Percentiles rank a stretch among this genome's conserved stretches.
phyloP scores from a whole-genome alignment of 35 echinoderm and acorn worm species.

The Strongylocentrotus purpuratus region DNA sequence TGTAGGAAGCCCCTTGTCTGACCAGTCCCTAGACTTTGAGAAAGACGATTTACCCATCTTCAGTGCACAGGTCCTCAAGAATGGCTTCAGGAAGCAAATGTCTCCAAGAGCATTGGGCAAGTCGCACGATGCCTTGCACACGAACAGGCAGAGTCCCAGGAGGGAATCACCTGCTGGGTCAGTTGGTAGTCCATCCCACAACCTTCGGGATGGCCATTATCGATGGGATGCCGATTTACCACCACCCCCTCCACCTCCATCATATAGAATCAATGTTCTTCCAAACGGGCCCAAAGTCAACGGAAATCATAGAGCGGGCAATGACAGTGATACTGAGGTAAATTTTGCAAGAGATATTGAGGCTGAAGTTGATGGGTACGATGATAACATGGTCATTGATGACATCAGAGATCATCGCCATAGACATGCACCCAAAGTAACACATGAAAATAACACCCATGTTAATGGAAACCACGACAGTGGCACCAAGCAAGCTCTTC shows the following conservation, averaged over 20 bases:
- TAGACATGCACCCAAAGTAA: background rate
- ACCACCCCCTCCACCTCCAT: constrained; percentile 20
- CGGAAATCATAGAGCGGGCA: background rate
- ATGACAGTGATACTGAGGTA: background rate
- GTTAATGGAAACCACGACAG: constrained; percentile 31
- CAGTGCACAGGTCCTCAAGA: constrained; percentile 38
- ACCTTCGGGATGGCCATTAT: background rate
- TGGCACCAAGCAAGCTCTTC: background rate
- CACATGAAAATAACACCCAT: background rate
- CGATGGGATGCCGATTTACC: constrained; percentile 35
- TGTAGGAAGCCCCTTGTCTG: constrained; percentile 32
- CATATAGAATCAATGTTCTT: background rate
- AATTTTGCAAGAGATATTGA: constrained; percentile 33
- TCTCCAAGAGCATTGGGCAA: constrained; percentile 19
- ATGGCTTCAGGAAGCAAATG: constrained; percentile 23
- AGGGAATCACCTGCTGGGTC: background rate
- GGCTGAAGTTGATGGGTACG: constrained; percentile 27
- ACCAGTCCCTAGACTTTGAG: constrained; percentile 44
- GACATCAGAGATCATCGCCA: background rate
- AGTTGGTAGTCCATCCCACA: constrained; percentile 7
- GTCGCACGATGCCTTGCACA: background rate
- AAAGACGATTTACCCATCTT: constrained; percentile 47
- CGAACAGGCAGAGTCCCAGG: constrained; percentile 1
- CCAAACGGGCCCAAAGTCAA: background rate
- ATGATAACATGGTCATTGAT: constrained; percentile 36